Evolutionary conservation across 2,888 invertebrate genomes (phyloP), one percentile per base, ranked within the genome.

Genomic region (Acholoe squamosa): DNA sequence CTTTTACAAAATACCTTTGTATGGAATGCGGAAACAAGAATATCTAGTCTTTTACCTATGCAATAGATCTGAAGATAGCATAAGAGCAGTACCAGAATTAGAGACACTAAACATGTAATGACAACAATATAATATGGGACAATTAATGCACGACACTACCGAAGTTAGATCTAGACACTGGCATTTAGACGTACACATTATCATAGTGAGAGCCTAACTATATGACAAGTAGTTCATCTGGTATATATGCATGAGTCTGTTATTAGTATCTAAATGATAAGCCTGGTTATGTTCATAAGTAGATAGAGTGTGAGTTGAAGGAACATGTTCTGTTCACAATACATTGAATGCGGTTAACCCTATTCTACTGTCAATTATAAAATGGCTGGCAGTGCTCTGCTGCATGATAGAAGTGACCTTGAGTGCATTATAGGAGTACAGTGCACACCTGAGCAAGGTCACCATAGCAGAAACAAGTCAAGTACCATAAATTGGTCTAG

Each of bases 1-100:
- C 43, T 43, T 10, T 43, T 43, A 43, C 43, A 7, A 43, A 43
- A 43, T 43, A 43, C 3, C 43, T 43, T 43, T 43, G 10, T 43
- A 43, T 43, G 43, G 43, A 43, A 43, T 43, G 43, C 3, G 3
- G 43, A 43, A 61, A 28, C 71, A 71, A 25, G 31, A 25, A 71
- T 71, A 71, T 71, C 71, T 71, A 71, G 71, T 71, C 31, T 28
- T 71, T 71, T 28, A 61, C 5, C 61, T 61, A 61, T 61, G 19
- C n/a, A 61, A 12, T 61, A 61, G 61, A 61, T 61, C n/a, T n/a
- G 22, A 61, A n/a, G 19, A 61, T 61, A 61, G 61, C 22, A 19
- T 61, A 61, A 61, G 22, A n/a, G 19, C 43, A 61, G 61, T 61
- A 19, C 54, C 54, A 54, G 12, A 10, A 19, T 61, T 61, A n/a